A percentile compares a stretch with the other conserved stretches of the same genome.
These are phyloP conservation scores for Hephaestus fuliginosus DNA, from an alignment of 2,797 vertebrate species.

Conservation along the genomic window DNA sequence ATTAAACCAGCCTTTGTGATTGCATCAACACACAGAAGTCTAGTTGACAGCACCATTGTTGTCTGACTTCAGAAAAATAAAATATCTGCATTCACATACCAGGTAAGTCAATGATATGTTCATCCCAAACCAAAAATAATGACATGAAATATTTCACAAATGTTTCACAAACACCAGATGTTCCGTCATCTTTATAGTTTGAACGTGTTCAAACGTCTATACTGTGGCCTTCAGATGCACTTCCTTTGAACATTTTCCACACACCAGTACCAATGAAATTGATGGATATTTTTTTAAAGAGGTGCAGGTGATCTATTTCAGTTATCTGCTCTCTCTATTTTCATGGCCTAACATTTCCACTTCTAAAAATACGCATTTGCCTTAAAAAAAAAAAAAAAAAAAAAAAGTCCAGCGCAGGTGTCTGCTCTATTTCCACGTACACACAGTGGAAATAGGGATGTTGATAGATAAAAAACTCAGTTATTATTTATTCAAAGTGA, in stretches of 20 bases:
- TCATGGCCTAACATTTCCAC: not conserved
- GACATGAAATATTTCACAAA: not conserved
- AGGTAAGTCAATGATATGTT: not conserved
- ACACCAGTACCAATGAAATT: too few species aligned
- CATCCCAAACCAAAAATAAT: not conserved
- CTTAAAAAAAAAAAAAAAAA: not conserved
- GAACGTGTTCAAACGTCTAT: not conserved
- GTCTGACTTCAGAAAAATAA: not conserved
- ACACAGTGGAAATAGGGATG: not conserved
- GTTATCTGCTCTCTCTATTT: not conserved
- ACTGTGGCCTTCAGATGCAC: not conserved
- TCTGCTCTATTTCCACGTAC: not conserved
- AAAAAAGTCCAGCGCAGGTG: not conserved
- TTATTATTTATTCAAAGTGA: conserved; percentile 13
- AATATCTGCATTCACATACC: not conserved
- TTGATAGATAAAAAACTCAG: not conserved
- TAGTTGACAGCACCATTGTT: not conserved
- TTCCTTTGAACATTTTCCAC: not conserved
- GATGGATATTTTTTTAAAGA: not conserved
- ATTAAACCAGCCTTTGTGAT: not conserved
- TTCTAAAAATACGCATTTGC: conserved; percentile 12
- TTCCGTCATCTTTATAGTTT: not conserved
- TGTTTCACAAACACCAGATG: not conserved
- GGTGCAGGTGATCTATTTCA: not conserved
- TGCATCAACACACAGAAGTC: not conserved